Evolutionary conservation across 2,888 invertebrate genomes (phyloP), one percentile per base, ranked within the genome.

Genomic region (Hirtodrosophila alboralis): DNA sequence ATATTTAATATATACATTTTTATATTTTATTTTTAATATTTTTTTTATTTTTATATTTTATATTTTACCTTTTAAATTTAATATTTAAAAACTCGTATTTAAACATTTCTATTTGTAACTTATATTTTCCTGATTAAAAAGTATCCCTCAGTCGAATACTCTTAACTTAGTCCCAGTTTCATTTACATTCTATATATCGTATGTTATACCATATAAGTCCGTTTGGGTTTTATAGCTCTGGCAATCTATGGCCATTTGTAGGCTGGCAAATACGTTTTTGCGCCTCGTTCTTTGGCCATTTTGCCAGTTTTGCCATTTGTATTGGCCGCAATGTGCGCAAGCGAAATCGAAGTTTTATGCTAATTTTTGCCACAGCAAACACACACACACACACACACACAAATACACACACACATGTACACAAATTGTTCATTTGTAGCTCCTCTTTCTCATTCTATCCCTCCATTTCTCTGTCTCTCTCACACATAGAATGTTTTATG

Each of bases 271-370:
- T 83, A 66, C 62, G 64, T 62, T 71, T 64, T 70, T 54, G 47
- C 51, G 52, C 43, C 56, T 62, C 51, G 48, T 43, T 60, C 31
- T 18, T n/a, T n/a, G n/a, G 43, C 45, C 57, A 44, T 40, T 12
- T 48, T 37, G 48, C 43, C 44, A 36, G 23, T 12, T 37, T 66
- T 73, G 53, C 34, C 53, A 53, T 60, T 62, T 48, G 52, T 66
- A 58, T 36, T 48, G 49, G 36, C 38, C 79, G 53, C 72, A 66
- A 51, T 81, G 57, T 80, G 69, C 43, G 54, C 67, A 58, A 56
- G 68, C 64, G 60, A 76, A 85, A 85, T 80, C 84, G 86, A 84
- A 84, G 84, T 80, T 84, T 84, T 80, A 80, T 80, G 79, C 86
- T 80, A 80, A 80, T 80, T 79, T 73, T 38, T 33, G 37, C 30